These are phyloP conservation scores for Verasper variegatus DNA, from an alignment of 2,113 vertebrate species.

Conservation along the genomic window DNA sequence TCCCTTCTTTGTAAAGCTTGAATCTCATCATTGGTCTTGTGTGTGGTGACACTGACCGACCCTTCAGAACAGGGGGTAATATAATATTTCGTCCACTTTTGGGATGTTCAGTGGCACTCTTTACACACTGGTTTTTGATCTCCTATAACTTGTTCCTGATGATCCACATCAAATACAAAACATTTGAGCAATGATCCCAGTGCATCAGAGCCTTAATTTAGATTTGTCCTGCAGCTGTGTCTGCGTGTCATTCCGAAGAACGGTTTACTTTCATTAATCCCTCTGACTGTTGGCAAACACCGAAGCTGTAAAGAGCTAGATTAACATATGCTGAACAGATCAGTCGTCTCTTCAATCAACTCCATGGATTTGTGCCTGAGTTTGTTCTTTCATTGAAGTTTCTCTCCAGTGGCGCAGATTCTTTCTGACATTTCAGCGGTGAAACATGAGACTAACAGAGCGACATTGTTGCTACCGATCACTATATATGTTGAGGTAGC, in stretches of 20 bases:
- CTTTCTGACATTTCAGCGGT: conserved; percentile 44
- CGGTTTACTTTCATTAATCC: conserved; percentile 5
- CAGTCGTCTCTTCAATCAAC: neutral
- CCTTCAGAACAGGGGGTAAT: too few relatives aligned
- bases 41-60: neutral
- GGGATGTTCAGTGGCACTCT: too few relatives aligned
- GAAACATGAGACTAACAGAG: conserved; percentile 8
- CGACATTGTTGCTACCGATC: neutral
- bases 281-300: conserved; percentile 17
- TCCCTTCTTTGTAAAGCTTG: too few relatives aligned
- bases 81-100: too few relatives aligned
- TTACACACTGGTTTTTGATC: too few relatives aligned
- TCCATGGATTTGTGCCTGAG: neutral
- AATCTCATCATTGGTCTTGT: too few relatives aligned
- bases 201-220: neutral
- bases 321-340: conserved; percentile 19
- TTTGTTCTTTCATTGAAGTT: conserved; percentile 12
- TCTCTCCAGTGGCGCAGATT: conserved; percentile 4
- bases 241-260: neutral
- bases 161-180: neutral
- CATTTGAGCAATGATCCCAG: neutral
- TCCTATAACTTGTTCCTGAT: neutral
- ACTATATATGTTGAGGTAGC: neutral
- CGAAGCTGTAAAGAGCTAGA: conserved; percentile 8
- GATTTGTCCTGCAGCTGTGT: conserved; percentile 9